These are phyloP conservation scores for Marmota flaviventris DNA, from an alignment of 2,113 vertebrate genomes.

Conservation along the genomic window DNA sequence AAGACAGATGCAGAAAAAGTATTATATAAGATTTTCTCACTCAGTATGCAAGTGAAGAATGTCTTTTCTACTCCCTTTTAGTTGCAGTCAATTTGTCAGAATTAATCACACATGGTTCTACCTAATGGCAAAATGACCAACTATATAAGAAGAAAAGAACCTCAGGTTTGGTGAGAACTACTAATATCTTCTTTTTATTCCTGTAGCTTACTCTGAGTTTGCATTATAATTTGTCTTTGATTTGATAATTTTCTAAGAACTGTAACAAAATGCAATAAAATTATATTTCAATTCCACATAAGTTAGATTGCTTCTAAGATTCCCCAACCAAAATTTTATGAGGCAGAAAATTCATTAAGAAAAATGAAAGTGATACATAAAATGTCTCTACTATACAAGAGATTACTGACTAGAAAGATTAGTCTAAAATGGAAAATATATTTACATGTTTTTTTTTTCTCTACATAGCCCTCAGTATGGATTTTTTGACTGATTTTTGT, in stretches of 20 bases:
- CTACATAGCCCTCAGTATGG: background rate
- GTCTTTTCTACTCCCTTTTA: background rate
- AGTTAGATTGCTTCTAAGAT: background rate
- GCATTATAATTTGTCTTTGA: conserved; percentile 15
- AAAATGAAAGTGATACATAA: background rate
- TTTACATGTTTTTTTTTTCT: background rate
- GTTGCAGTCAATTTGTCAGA: background rate
- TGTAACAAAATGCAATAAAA: conserved; percentile 24
- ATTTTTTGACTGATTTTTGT: too few relatives aligned
- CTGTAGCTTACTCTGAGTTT: conserved; percentile 16
- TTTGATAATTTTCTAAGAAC: conserved; percentile 43
- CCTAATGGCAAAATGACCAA: background rate
- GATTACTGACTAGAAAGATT: background rate
- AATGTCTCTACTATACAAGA: conserved; percentile 21
- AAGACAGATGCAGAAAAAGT: background rate
- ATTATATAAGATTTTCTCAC: background rate
- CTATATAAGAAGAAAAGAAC: background rate
- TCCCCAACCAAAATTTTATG: background rate
- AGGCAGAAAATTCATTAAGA: conserved; percentile 5
- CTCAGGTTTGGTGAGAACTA: background rate
- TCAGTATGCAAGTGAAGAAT: conserved; percentile 14
- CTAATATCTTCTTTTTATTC: background rate
- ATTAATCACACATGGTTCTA: background rate
- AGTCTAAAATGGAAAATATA: background rate
- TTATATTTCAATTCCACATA: conserved; percentile 23